Conservation (phyloP, 2,797 vertebrate species). For the Dallia pectoralis region DNA sequence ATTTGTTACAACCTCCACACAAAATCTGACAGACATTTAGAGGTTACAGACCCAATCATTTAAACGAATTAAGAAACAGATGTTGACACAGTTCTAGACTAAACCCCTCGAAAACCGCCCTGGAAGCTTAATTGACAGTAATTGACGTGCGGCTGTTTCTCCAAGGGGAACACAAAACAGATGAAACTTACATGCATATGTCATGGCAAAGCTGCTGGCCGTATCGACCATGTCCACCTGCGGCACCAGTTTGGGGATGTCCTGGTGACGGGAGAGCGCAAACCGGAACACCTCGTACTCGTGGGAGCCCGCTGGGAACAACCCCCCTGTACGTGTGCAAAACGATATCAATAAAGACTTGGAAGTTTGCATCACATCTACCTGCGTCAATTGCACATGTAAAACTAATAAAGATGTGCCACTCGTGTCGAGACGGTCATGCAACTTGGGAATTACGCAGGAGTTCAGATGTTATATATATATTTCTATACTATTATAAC, state of each 20-base stretch:
- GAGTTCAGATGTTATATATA: no score
- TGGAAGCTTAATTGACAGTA: not conserved
- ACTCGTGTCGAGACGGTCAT: not conserved
- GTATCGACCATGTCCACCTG: conserved; percentile 99
- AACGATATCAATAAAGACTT: conserved; percentile 24
- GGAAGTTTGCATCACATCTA: not conserved
- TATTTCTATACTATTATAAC: no score
- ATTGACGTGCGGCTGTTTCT: not conserved
- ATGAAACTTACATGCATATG: conserved; percentile 92
- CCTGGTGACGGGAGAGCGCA: conserved; percentile 90
- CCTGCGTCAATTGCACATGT: not conserved
- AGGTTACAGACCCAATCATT: not conserved
- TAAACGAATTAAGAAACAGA: not conserved
- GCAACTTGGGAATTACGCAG: conserved; percentile 16
- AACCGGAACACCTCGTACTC: conserved; percentile 98
- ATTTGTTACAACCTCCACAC: not conserved
- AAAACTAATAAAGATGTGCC: not conserved
- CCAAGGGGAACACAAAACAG: not conserved
- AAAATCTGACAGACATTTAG: not conserved
- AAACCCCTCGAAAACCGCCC: not conserved
- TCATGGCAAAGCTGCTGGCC: conserved; percentile 97
- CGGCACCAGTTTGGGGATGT: conserved; percentile 92
- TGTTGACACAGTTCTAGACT: not conserved
- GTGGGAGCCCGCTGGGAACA: conserved; percentile 95
- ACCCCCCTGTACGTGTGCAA: conserved; percentile 80